Evolutionary conservation across 2,113 vertebrate genomes (phyloP).

Genomic region (Pavo muticus): DNA sequence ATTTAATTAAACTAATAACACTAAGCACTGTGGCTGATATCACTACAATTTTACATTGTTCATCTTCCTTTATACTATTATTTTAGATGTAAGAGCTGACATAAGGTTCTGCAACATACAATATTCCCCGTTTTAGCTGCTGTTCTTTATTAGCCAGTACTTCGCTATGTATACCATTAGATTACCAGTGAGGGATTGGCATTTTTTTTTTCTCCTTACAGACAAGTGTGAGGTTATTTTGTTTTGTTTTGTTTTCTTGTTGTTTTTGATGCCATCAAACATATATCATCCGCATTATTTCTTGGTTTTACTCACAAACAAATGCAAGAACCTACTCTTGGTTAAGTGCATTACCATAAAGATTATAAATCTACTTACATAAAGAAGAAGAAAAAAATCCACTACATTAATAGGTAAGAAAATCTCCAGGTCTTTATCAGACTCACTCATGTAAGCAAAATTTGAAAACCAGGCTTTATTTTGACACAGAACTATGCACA

Average conservation of each 20-base stretch:
- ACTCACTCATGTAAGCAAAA: neutral
- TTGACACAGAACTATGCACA: neutral
- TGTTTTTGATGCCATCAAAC: neutral
- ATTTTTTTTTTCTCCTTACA: neutral
- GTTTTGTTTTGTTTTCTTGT: neutral
- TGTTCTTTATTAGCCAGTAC: neutral
- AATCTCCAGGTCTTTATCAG: neutral
- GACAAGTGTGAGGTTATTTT: no score
- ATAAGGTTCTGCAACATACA: neutral
- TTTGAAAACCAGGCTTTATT: neutral
- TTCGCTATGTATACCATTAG: neutral
- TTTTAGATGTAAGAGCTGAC: neutral
- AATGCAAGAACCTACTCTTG: neutral
- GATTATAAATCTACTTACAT: neutral
- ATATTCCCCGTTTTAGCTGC: neutral
- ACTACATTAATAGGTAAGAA: neutral
- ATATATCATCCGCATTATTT: neutral
- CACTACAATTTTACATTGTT: neutral
- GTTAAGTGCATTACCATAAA: neutral
- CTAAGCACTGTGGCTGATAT: rapidly evolving
- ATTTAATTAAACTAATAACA: neutral
- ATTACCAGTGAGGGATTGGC: rapidly evolving
- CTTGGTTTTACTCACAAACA: neutral
- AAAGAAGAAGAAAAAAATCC: neutral
- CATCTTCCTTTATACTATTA: neutral